Evolutionary conservation across 2,797 vertebrate species (phyloP), one percentile per base, ranked within the genome.

Genomic region (Lepus townsendii): DNA sequence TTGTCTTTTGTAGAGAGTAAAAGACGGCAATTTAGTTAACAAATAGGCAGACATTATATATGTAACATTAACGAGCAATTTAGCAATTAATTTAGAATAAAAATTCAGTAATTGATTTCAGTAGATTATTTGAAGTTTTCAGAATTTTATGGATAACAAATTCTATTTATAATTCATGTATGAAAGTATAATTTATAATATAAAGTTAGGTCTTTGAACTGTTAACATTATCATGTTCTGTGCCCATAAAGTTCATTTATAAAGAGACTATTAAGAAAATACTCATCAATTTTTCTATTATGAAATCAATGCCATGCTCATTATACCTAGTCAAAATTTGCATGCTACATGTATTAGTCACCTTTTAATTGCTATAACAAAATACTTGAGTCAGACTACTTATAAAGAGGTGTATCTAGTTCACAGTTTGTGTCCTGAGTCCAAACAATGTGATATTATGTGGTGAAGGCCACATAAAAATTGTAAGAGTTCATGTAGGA

Each of bases 121-220:
- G 30, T 69, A 7, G 13, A 22, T 91, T 86, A 52, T 65, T 71
- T 86, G 7, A 68, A 60, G 11, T 79, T 90, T 83, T 72, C 60
- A 84, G 24, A 87, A 87, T 87, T 71, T 77, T 4, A 90, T 89
- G 10, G 12, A 75, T 76, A 54, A 80, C 20, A 72, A 76, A 83
- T 88, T 78, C 12, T 91, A 60, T 83, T 75, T 89, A 32, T 54
- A 89, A 88, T 78, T 95, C 30, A 66, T 73, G 19, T 83, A 65
- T 7, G 32, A 54, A 85, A 92, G 13, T 84, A 82, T 88, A 71
- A 85, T 91, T 85, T 52, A 26, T 14, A 60, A 50, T 72, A 24
- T 20, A 11, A 80, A 88, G 4, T 79, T 35, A 35, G 79, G 9
- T 52, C 5, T 71, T 88, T 84, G 13, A 89, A 92, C 32, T 89